A percentile compares a stretch with the other conserved stretches of the same genome.
Conservation (phyloP, 2,113 vertebrate genomes). For the Pachypanchax playfairii region DNA sequence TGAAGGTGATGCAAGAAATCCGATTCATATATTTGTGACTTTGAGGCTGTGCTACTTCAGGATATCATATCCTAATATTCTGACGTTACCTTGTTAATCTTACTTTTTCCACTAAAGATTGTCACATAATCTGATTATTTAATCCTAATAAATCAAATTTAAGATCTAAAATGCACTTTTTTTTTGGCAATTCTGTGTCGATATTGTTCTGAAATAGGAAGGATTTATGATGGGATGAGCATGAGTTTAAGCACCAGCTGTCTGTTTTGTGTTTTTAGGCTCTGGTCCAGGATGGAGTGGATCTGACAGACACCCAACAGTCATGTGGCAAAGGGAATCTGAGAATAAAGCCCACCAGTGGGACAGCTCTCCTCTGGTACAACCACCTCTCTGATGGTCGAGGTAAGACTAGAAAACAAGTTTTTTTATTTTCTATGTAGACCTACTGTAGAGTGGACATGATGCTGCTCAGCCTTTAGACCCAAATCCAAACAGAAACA, state of each 20-base stretch:
- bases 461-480: no score
- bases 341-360: conserved; percentile 87
- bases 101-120: no score
- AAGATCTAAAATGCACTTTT: no score
- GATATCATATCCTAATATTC: no score
- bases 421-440: background rate
- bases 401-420: conserved; percentile 76
- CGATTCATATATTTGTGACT: no score
- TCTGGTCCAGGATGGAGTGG: conserved; percentile 87
- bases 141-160: no score
- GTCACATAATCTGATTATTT: background rate
- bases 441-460: background rate
- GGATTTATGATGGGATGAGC: background rate
- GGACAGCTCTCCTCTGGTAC: conserved; percentile 96
- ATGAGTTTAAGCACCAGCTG: background rate
- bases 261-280: conserved; percentile 78
- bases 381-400: conserved; percentile 96
- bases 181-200: no score
- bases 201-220: background rate
- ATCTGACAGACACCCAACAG: conserved; percentile 90
- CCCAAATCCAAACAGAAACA: no score
- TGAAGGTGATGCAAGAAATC: no score
- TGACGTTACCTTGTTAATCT: no score
- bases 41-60: no score
- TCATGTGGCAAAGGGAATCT: conserved; percentile 91